Percentiles rank a stretch among this genome's conserved stretches.
These are phyloP conservation scores for Tychaedon coryphoeus DNA, from an alignment of 2,113 vertebrate species.

Conservation along the genomic window DNA sequence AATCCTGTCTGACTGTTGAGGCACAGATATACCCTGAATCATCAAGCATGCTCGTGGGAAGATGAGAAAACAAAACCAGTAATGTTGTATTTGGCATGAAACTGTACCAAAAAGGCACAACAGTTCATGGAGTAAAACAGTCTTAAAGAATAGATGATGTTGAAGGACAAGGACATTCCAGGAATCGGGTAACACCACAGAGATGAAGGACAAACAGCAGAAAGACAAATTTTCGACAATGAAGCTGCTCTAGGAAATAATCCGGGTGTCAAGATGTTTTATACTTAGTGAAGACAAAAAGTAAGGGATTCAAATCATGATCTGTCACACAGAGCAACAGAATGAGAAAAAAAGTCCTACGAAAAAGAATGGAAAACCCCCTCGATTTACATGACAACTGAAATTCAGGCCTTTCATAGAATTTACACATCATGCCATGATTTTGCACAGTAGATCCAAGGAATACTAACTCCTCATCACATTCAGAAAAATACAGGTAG, in stretches of 20 bases:
- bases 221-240: neutral
- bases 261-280: neutral
- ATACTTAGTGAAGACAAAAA: neutral
- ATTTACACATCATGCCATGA: neutral
- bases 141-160: neutral
- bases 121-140: neutral
- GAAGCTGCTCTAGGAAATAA: neutral
- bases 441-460: neutral
- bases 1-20: neutral
- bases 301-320: neutral
- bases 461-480: neutral
- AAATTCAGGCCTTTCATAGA: neutral
- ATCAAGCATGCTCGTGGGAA: neutral
- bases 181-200: neutral
- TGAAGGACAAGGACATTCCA: neutral
- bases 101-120: neutral
- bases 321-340: neutral
- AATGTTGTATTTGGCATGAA: neutral
- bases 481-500: neutral
- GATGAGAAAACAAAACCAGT: neutral
- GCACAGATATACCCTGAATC: neutral
- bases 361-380: neutral
- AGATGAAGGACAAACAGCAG: neutral
- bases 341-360: neutral
- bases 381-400: accelerated